These are phyloP conservation scores for Epinephelus cyanopodus DNA, from an alignment of 2,113 vertebrate genomes.

Conservation along the genomic window DNA sequence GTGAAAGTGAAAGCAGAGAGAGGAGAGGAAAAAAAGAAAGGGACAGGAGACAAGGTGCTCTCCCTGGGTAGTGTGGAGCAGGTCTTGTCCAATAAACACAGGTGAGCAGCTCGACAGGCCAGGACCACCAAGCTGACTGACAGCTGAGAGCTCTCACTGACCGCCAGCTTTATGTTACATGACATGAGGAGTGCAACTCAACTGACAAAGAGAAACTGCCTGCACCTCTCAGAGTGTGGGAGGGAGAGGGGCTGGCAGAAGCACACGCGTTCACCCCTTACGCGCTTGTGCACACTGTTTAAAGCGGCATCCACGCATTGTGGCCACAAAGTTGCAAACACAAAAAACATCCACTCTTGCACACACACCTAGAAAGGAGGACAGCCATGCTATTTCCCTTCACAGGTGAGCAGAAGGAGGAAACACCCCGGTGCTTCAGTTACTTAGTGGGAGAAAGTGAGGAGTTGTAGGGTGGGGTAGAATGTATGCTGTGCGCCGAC, in stretches of 20 bases:
- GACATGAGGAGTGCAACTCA: slow-evolving; percentile 84
- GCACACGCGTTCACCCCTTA: slow-evolving; percentile 1
- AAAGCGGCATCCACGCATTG: slow-evolving; percentile 53
- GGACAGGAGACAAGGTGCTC: slow-evolving; percentile 74
- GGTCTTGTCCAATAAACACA: slow-evolving; percentile 84
- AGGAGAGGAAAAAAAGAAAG: slow-evolving; percentile 64
- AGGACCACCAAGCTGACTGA: slow-evolving; percentile 86
- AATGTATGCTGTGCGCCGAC: slow-evolving; percentile 78
- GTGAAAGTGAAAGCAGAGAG: slow-evolving; percentile 72
- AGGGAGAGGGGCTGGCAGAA: slow-evolving; percentile 1
- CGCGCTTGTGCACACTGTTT: slow-evolving; percentile 43
- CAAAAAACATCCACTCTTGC: slow-evolving; percentile 44
- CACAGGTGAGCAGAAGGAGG: slow-evolving; percentile 80
- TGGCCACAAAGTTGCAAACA: slow-evolving; percentile 56
- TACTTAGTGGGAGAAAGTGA: slow-evolving; percentile 75
- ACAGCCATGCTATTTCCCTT: slow-evolving; percentile 62
- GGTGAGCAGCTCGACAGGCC: slow-evolving; percentile 83
- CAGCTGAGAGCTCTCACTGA: slow-evolving; percentile 84
- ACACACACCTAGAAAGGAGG: slow-evolving; percentile 39
- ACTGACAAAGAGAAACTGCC: slow-evolving; percentile 78
- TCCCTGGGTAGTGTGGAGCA: slow-evolving; percentile 78
- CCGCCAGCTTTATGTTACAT: slow-evolving; percentile 87
- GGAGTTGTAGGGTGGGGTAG: slow-evolving; percentile 45
- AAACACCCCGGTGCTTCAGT: slow-evolving; percentile 74
- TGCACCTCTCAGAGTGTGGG: slow-evolving; percentile 46